phyloP scores from a whole-genome alignment of 2,888 invertebrate species.

The Eupithecia dodoneata region DNA sequence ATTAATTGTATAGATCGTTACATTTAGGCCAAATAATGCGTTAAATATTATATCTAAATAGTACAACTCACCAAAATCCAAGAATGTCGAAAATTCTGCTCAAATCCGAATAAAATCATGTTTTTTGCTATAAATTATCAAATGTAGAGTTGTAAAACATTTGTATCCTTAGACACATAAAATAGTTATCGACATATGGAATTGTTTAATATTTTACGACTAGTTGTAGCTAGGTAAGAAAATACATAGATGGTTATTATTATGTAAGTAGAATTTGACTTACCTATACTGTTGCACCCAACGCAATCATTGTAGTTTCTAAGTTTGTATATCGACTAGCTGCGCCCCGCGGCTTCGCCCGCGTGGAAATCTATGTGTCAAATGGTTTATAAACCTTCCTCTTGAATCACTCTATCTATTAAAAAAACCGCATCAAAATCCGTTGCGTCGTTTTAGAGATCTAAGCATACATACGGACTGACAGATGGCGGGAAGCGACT shows the following conservation, averaged over 20 bases:
- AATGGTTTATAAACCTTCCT: no score
- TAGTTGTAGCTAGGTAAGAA: not conserved
- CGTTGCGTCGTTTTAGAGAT: no score
- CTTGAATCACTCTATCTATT: no score
- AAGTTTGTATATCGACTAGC: no score
- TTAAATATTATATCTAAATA: not conserved
- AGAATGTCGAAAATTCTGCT: not conserved
- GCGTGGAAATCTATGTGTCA: no score
- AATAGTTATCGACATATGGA: not conserved
- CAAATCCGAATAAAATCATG: not conserved
- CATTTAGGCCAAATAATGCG: not conserved
- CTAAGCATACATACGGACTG: no score
- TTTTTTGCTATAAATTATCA: not conserved
- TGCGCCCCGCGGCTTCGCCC: no score
- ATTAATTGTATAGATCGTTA: not conserved
- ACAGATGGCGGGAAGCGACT: no score
- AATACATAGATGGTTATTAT: not conserved
- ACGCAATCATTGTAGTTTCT: not conserved
- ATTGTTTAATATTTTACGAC: constrained; percentile 7
- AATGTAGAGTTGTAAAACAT: not conserved
- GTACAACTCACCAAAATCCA: constrained; percentile 1
- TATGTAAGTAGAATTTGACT: not conserved
- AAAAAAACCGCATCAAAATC: no score
- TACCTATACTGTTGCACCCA: not conserved
- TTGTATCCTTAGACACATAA: not conserved